Base-by-base conservation (phyloP, 2,113 vertebrate species). In the Azemiops feae region DNA sequence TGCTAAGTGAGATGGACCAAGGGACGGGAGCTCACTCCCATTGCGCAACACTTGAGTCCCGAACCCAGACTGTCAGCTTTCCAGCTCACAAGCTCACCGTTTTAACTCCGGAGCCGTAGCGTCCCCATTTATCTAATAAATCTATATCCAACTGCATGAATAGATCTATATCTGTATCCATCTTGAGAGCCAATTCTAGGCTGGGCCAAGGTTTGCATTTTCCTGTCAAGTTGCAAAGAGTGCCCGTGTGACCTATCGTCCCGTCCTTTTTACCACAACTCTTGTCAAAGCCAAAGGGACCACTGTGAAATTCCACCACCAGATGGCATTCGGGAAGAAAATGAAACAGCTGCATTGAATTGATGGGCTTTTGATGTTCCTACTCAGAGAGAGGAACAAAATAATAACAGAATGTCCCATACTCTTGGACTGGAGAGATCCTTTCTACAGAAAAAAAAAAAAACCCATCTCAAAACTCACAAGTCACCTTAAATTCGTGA, bases 401-500 rank as follows among this genome's bases (percentile, higher is more conserved):
- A 34, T 34, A 34, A 69, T 69, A 74, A 47, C 85, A 45, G 92
- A 45, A 54, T 93, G 92, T 94, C 95, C 92, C 92, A 92, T 91
- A 95, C 88, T 93, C 94, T 95, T 94, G 94, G 91, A 30, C 43
- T 94, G 93, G 85, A 34, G 91, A 81, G 96, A 89, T 45, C 64
- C 1, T 93, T 55, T 92, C 93, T 55, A 91, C 86, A 53, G 89
- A 91, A 94, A 91, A 91, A 93, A 58, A 30, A 60, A 64, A 60
- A 0, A n/a, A n/a, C n/a, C 47, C 47, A 7, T 9, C 93, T 87
- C 92, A 95, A 81, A 92, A 74, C 92, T 96, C 95, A 92, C 87
- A 96, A 95, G 95, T 57, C 93, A 93, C 93, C 94, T 95, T 95
- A 93, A 96, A 96, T 90, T 96, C 89, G 10, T 88, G 47, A 96